These are phyloP conservation scores for Eilema griseolum DNA, from an alignment of 2,888 invertebrate species.

Conservation along the genomic window DNA sequence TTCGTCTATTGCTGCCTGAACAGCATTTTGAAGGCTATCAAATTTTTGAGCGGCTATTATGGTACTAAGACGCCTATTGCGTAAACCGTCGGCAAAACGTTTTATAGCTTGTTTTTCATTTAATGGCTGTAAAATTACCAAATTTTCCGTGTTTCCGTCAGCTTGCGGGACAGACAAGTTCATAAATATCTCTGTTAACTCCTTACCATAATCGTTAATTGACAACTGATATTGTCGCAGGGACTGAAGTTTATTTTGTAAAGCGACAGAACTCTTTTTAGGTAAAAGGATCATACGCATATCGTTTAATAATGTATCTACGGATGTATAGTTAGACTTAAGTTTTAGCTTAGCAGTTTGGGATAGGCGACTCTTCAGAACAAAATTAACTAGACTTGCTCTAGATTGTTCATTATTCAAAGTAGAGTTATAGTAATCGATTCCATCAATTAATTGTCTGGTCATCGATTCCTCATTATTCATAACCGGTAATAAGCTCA, in stretches of 20 bases:
- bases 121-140: not conserved
- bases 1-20: slow-evolving; percentile 6
- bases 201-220: slow-evolving; percentile 11
- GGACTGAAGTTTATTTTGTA: slow-evolving; percentile 6
- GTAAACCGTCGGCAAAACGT: slow-evolving; percentile 25
- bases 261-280: too few species aligned
- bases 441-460: too few species aligned
- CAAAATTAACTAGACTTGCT: slow-evolving; percentile 14
- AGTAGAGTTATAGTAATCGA: too few species aligned
- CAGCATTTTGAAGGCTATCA: not conserved
- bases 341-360: slow-evolving; percentile 11
- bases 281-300: slow-evolving; percentile 13
- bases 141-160: slow-evolving; percentile 6
- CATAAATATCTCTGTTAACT: slow-evolving; percentile 16
- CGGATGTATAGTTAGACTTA: slow-evolving; percentile 7
- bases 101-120: slow-evolving; percentile 16
- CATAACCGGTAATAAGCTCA: too few species aligned
- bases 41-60: slow-evolving; percentile 18
- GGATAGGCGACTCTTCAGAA: slow-evolving; percentile 16
- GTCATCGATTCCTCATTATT: too few species aligned
- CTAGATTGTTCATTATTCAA: too few species aligned
- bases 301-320: slow-evolving; percentile 10
- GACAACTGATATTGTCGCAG: slow-evolving; percentile 10
- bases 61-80: slow-evolving; percentile 21
- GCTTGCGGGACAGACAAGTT: slow-evolving; percentile 18